Evolutionary conservation across 2,888 invertebrate genomes (phyloP).

Genomic region (Cataglyphis altisquamis): DNA sequence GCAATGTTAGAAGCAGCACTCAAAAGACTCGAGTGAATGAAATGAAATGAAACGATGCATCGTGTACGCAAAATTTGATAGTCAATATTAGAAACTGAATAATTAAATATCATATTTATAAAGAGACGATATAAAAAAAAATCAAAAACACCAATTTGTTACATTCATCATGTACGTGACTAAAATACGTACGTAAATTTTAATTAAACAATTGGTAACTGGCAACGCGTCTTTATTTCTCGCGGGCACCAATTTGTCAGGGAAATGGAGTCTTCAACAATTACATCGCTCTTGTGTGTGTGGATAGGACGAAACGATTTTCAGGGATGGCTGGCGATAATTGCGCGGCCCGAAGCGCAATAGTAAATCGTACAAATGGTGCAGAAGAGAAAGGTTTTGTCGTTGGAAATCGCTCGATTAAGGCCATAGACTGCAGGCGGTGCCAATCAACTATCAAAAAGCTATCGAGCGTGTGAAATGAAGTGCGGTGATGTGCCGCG

Average conservation of each 20-base stretch:
- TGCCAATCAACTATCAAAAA: slow-evolving; percentile 57
- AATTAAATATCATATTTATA: neutral
- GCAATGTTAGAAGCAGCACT: slow-evolving; percentile 34
- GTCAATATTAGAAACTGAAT: slow-evolving; percentile 11
- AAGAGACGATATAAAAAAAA: slow-evolving; percentile 12
- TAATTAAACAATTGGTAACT: slow-evolving; percentile 22
- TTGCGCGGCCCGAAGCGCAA: slow-evolving; percentile 46
- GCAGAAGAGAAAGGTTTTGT: slow-evolving; percentile 57
- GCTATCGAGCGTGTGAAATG: slow-evolving; percentile 59
- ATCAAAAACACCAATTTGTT: neutral
- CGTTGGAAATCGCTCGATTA: slow-evolving; percentile 72
- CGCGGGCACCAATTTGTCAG: slow-evolving; percentile 28
- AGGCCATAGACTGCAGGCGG: slow-evolving; percentile 64
- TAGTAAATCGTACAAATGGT: slow-evolving; percentile 53
- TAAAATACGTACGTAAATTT: slow-evolving; percentile 9
- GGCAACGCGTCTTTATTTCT: slow-evolving; percentile 1
- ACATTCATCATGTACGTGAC: neutral
- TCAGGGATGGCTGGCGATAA: slow-evolving; percentile 45
- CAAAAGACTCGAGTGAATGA: slow-evolving; percentile 43
- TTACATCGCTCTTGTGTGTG: slow-evolving; percentile 7
- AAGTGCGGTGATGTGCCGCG: slow-evolving; percentile 45
- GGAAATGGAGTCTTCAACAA: slow-evolving; percentile 26
- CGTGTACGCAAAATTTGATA: slow-evolving; percentile 2
- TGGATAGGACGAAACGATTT: slow-evolving; percentile 36
- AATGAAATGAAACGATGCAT: slow-evolving; percentile 26